Conservation (phyloP, 2,888 invertebrate species). For the Philaethria dido region DNA sequence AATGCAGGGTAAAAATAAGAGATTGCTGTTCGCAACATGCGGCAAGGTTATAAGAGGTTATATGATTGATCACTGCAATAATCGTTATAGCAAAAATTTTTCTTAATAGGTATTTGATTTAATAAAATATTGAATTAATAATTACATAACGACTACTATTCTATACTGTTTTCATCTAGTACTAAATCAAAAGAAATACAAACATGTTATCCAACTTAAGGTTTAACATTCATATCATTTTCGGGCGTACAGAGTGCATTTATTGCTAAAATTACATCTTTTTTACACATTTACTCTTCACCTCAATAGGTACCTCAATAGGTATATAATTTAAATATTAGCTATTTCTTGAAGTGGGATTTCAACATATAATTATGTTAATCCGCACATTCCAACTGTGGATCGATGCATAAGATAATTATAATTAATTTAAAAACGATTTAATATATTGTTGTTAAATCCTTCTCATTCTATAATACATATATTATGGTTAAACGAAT, state of each 20-base stretch:
- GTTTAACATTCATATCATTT: too few species aligned
- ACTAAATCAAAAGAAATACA: too few species aligned
- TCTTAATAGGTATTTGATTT: neutral
- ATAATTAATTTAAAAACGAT: neutral
- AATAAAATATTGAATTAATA: neutral
- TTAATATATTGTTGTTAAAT: neutral
- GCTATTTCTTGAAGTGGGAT: too few species aligned
- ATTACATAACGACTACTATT: neutral
- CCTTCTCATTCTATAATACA: neutral
- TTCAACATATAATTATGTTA: neutral
- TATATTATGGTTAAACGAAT: neutral
- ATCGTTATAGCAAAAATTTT: conserved; percentile 12
- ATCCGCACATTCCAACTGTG: neutral
- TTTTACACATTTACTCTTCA: too few species aligned
- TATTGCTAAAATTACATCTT: too few species aligned
- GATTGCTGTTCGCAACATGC: conserved; percentile 6
- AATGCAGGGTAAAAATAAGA: conserved; percentile 7
- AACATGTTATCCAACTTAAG: too few species aligned
- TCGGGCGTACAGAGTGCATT: too few species aligned
- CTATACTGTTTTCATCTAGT: too few species aligned
- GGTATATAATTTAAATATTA: too few species aligned
- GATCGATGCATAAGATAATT: neutral
- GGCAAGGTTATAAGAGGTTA: conserved; percentile 15
- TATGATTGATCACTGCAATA: neutral
- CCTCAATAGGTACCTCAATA: too few species aligned